Base-by-base conservation (phyloP, 2,113 vertebrate genomes). In the Tupaia chinensis region DNA sequence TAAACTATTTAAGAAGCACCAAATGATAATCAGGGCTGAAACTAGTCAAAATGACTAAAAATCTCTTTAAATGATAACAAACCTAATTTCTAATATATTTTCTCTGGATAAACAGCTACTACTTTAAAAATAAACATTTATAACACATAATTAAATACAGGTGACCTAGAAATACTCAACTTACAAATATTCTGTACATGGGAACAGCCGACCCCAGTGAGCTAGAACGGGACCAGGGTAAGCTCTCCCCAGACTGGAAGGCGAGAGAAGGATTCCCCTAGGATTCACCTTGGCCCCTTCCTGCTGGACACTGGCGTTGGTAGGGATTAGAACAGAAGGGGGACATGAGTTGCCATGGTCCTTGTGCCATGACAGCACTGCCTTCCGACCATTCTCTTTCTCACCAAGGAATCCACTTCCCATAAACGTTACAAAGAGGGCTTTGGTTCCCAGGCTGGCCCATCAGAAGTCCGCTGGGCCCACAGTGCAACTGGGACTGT, bases 361-460 rank as follows among this genome's bases (percentile, higher is more conserved):
- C n/a, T 84, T n/a, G 0, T 72, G n/a, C 77, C 63, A 27, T 53
- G 15, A 23, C 56, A 4, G 80, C 6, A 77, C 7, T 66, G 54
- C 74, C 85, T 90, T 94, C 85, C 84, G 88, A 78, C 66, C 84
- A 87, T 86, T 94, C 95, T 96, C 94, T 96, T 86, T 94, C 95
- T 96, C 94, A 97, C 25, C 53, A 82, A 95, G 81, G 84, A 88
- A 81, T 93, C 94, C 90, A 87, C 84, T 96, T 97, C 95, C 92
- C 85, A 84, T 81, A 92, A 94, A 91, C 65, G 92, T 89, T 85
- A 90, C 87, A 14, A 54, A 66, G 73, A 92, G 63, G 3, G 72
- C 93, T 82, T 92, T 17, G 77, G 92, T 96, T 95, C 97, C 96
- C 97, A 97, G 97, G 96, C 96, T 0, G 1, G 81, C n/a, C 78